Evolutionary conservation across 2,888 invertebrate genomes (phyloP), one percentile per base, ranked within the genome.

Genomic region (Brenthis hecate): DNA sequence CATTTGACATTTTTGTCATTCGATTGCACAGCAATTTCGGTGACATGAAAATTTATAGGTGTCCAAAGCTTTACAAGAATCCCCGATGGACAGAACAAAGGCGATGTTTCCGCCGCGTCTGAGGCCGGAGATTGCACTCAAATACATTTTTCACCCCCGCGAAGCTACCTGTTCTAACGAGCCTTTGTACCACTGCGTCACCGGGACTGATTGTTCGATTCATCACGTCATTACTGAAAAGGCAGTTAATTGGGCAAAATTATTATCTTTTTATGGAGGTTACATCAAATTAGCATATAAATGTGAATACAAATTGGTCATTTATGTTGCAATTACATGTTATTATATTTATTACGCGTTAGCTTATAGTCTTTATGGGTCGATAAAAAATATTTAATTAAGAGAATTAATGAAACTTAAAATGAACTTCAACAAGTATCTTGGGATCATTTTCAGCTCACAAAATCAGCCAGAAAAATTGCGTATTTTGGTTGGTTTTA

Each of bases 81-180:
- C 47, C 50, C 54, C 67, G 66, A 50, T 53, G 62, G 62, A 36
- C 61, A 61, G 72, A 77, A 80, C 82, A 80, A 79, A 80, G 79
- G 78, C 71, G 58, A 71, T 73, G 73, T 75, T 72, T 73, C 75
- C 72, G 75, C 70, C 68, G 16, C 61, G n/a, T 68, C 65, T 61
- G 72, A 57, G 48, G 72, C 83, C 82, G 85, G 85, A 84, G 82
- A 84, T 84, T 84, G 84, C 81, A 80, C 82, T 81, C 81, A 76
- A 80, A 82, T 81, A 84, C 81, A 82, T 82, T 84, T 83, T 82
- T 80, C 68, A 60, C 60, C 60, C 60, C 60, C 58, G 48, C 58
- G 48, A 48, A 48, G 60, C 50, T 60, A 50, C 48, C 58, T 48
- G 60, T 43, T 43, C 60, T 65, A 66, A 69, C 66, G 66, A 69